Evolutionary conservation across 2,888 invertebrate species (phyloP), one percentile per base, ranked within the genome.

Genomic region (Mamestra brassicae): DNA sequence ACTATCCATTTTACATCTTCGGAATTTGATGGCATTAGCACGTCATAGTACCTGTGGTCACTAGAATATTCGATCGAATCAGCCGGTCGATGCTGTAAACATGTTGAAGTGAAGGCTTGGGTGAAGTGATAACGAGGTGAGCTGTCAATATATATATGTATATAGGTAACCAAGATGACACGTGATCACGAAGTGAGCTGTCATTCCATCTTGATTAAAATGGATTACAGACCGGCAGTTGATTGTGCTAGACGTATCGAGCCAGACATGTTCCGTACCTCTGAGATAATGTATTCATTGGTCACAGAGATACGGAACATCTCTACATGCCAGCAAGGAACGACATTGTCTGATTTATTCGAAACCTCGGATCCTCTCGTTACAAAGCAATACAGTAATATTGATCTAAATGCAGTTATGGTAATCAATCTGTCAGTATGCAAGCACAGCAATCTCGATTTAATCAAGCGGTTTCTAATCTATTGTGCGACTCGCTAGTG

Each of bases 351-450:
- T 66, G 11, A 64, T 65, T 54, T 63, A 60, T 80, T 52, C 61
- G 36, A 45, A 50, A 17, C n/a, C 10, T 54, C n/a, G 10, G n/a
- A 42, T 55, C n/a, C 10, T 50, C 52, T 70, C 26, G 26, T 36
- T 60, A 76, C 68, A 64, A 61, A 42, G 47, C 67, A 68, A 72
- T 74, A 76, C 61, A 58, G 61, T 64, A 26, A 60, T 84, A 57
- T 67, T 71, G 63, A 76, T 78, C 58, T 75, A 15, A 47, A 71
- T 69, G 74, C 62, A 78, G 52, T 74, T 83, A 77, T 79, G 81
- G 17, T 66, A 83, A 83, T 84, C 47, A 70, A 55, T 60, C 55
- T 55, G 64, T 76, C 71, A 69, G 76, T 81, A 71, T 81, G 78
- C 78, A 42, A 61, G 26, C 68, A 63, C 63, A 52, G 69, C 69